phyloP scores from a whole-genome alignment of 2,797 vertebrate genomes.

The Balearica regulorum region DNA sequence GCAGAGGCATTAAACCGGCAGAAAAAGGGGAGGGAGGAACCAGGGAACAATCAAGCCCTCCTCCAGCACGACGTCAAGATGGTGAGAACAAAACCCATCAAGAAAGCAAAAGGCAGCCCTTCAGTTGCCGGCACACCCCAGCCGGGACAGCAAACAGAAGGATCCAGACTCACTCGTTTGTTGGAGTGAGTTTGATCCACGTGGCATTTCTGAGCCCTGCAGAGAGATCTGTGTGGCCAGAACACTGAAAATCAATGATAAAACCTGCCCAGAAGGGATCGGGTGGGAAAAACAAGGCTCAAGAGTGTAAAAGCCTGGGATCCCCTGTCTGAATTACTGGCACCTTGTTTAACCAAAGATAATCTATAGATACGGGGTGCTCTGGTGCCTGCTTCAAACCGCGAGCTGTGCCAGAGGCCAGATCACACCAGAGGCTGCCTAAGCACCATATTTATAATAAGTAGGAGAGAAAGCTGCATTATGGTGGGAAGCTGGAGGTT shows the following conservation, averaged over 20 bases:
- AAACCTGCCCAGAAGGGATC: neutral
- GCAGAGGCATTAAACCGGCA: neutral
- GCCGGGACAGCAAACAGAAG: neutral
- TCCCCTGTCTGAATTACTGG: neutral
- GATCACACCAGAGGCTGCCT: neutral
- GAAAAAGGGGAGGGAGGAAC: neutral
- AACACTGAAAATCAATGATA: neutral
- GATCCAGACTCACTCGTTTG: rapidly evolving
- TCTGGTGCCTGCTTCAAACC: neutral
- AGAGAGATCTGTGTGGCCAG: rapidly evolving
- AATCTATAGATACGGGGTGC: rapidly evolving
- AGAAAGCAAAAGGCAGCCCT: neutral
- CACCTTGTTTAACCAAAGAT: neutral
- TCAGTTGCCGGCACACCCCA: neutral
- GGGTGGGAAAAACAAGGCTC: neutral
- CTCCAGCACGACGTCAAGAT: rapidly evolving
- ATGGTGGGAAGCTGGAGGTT: constrained; percentile 10
- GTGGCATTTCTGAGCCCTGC: rapidly evolving
- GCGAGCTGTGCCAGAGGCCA: neutral
- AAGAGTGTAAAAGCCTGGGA: neutral
- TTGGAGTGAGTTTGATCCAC: neutral
- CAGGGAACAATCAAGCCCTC: neutral
- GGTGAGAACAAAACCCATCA: neutral
- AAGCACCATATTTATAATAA: neutral
- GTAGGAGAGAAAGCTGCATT: neutral